Percentiles rank a stretch among this genome's conserved stretches.
Evolutionary conservation across 2,888 invertebrate genomes (phyloP).

Genomic region (Acleris sparsana): DNA sequence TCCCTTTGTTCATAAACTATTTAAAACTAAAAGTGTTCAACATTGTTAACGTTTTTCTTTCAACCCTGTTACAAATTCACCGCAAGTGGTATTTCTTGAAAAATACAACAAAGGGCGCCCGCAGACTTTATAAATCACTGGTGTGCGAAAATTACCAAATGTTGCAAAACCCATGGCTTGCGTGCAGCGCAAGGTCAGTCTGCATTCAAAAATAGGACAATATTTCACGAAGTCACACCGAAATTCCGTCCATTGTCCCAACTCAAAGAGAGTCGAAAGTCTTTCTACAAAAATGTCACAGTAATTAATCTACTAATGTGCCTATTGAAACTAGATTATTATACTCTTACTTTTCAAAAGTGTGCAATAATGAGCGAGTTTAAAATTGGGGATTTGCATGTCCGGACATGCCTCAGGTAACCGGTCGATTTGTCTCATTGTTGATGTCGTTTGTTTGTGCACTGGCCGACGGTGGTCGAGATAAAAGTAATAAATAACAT

Average conservation of each 20-base stretch:
- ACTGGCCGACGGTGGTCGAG: constrained; percentile 76
- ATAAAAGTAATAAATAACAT: constrained; percentile 81
- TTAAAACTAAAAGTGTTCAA: constrained; percentile 28
- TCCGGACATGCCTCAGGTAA: constrained; percentile 72
- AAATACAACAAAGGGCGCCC: constrained; percentile 65
- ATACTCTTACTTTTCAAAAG: constrained; percentile 73
- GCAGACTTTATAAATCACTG: constrained; percentile 69
- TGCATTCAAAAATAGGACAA: constrained; percentile 59
- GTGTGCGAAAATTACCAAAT: constrained; percentile 75
- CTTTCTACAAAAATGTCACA: constrained; percentile 68
- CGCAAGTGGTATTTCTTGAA: constrained; percentile 71
- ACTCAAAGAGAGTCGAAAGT: constrained; percentile 57
- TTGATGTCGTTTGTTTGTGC: constrained; percentile 79
- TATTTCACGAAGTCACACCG: constrained; percentile 49
- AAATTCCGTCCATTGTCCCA: constrained; percentile 52
- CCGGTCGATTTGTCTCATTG: constrained; percentile 82
- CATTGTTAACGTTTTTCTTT: constrained; percentile 34
- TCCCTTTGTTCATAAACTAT: constrained; percentile 38
- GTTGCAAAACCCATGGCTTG: constrained; percentile 62
- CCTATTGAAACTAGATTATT: constrained; percentile 56
- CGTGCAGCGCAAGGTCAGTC: constrained; percentile 66
- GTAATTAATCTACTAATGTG: constrained; percentile 77
- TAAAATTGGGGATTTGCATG: constrained; percentile 69
- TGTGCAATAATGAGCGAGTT: constrained; percentile 62
- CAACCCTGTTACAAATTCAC: constrained; percentile 64